phyloP scores from a whole-genome alignment of 2,888 invertebrate species.

The Platycnemis pennipes region DNA sequence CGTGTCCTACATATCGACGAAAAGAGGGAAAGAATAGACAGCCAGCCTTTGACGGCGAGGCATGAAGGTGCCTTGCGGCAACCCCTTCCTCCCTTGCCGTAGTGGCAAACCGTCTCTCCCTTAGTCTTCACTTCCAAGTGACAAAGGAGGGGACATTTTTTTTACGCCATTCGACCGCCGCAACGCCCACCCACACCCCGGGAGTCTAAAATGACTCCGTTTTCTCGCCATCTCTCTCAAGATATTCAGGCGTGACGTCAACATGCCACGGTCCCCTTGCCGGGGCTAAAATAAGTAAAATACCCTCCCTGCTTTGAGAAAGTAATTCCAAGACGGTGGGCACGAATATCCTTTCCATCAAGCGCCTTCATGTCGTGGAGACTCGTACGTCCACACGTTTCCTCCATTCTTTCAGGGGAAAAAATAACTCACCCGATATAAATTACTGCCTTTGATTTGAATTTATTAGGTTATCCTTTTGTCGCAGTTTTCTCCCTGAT shows the following conservation, averaged over 20 bases:
- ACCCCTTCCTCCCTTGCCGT: neutral
- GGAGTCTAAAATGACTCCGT: neutral
- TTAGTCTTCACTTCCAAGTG: neutral
- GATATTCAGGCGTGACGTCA: constrained; percentile 20
- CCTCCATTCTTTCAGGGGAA: neutral
- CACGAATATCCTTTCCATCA: neutral
- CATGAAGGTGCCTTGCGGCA: neutral
- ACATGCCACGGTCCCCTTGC: neutral
- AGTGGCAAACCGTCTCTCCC: neutral
- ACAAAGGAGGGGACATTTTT: neutral
- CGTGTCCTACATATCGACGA: constrained; percentile 6
- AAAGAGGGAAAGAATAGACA: neutral
- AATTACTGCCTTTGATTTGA: too few relatives aligned
- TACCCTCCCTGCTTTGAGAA: neutral
- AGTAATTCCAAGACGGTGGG: neutral
- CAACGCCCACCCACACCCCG: neutral
- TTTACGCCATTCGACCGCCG: neutral
- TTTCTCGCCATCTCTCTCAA: neutral
- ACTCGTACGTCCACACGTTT: neutral
- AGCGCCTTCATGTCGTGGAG: neutral
- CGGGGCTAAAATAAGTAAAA: neutral
- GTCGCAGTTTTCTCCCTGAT: too few relatives aligned
- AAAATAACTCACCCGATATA: too few relatives aligned
- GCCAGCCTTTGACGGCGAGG: neutral
- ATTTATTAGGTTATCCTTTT: too few relatives aligned